Evolutionary conservation across 2,888 invertebrate genomes (phyloP).

Genomic region (Drosophila borborema): DNA sequence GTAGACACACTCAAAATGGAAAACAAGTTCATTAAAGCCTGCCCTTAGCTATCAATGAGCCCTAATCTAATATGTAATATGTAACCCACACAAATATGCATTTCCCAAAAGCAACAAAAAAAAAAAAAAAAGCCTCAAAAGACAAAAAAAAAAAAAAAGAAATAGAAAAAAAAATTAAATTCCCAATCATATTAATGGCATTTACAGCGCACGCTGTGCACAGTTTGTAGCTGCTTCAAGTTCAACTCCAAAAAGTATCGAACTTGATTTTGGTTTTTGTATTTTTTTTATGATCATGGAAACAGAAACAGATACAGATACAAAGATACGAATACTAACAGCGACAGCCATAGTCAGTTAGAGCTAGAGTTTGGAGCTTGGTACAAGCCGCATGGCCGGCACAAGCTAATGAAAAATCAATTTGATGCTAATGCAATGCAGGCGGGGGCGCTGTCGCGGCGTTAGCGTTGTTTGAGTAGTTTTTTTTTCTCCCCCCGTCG

Average conservation of each 20-base stretch:
- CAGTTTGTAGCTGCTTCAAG: slow-evolving; percentile 53
- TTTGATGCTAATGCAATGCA: slow-evolving; percentile 61
- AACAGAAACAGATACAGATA: slow-evolving; percentile 20
- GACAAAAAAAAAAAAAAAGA: slow-evolving; percentile 12
- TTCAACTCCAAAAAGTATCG: slow-evolving; percentile 33
- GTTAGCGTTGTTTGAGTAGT: slow-evolving; percentile 33
- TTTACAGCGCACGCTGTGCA: slow-evolving; percentile 60
- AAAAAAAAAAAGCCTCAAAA: background rate
- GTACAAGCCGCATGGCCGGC: slow-evolving; percentile 56
- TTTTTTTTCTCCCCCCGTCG: background rate
- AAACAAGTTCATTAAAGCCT: slow-evolving; percentile 62
- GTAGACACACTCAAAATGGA: slow-evolving; percentile 6
- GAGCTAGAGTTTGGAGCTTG: slow-evolving; percentile 19
- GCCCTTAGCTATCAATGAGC: slow-evolving; percentile 49
- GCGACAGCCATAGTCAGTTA: background rate
- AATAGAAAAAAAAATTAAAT: slow-evolving; percentile 21
- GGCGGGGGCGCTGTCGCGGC: slow-evolving; percentile 20
- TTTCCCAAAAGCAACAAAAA: slow-evolving; percentile 25
- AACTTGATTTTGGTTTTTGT: slow-evolving; percentile 33
- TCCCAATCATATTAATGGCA: slow-evolving; percentile 52
- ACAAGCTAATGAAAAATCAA: slow-evolving; percentile 72
- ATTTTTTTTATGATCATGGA: slow-evolving; percentile 25
- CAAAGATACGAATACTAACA: slow-evolving; percentile 6
- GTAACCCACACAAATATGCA: slow-evolving; percentile 49
- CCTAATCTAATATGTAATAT: slow-evolving; percentile 64